Evolutionary conservation across 2,888 invertebrate species (phyloP), one percentile per base, ranked within the genome.

Genomic region (Catocala fraxini): DNA sequence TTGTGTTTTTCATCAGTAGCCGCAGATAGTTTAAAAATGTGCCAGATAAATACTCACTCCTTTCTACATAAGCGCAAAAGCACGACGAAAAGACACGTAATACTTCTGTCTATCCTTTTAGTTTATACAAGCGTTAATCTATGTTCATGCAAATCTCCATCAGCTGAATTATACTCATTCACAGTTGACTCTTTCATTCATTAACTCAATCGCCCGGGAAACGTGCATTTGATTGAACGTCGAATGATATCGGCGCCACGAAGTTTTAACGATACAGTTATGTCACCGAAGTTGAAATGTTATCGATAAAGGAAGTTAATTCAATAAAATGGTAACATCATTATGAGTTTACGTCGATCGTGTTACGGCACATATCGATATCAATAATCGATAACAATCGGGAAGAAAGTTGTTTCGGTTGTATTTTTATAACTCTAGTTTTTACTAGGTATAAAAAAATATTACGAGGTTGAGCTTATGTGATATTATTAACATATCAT

Each of bases 301-400:
- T 71, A 75, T 74, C 76, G n/a, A 6, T 25, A 49, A 45, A 57
- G 73, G 73, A 73, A 70, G 67, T 65, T 6, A 45, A 70, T 73
- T 70, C 57, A 73, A 73, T 71, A 49, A 58, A 65, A 15, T 51
- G 10, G 60, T 54, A 58, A 63, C 61, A 59, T 42, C 6, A 46
- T 33, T 51, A 49, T 59, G 45, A 34, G 1, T 46, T 52, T 11
- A 15, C 48, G 10, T 49, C 7, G 6, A 39, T 39, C 9, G 2
- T 46, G 15, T 41, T 47, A 47, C 52, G 52, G 25, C 25, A 39
- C 15, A 39, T 39, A 7, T 6, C 6, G 0, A 39, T 39, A 39
- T 39, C 9, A 10, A 12, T 47, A n/a, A 35, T 49, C 10, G 12
- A 13, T 51, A 39, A 51, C 4, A 39, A 35, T 39, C 2, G 7